phyloP scores from a whole-genome alignment of 2,888 invertebrate genomes.

The Dione juno region DNA sequence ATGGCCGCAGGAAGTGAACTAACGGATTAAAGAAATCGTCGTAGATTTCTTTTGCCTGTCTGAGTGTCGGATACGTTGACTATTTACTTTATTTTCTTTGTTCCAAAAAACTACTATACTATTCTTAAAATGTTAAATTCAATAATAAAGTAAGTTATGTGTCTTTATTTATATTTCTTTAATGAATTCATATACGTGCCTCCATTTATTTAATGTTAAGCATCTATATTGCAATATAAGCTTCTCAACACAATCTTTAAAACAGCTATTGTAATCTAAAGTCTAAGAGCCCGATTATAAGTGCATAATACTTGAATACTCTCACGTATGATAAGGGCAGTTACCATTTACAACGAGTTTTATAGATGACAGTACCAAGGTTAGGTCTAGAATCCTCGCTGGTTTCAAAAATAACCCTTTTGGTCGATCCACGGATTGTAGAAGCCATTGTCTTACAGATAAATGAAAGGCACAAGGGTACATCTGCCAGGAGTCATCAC shows the following conservation, averaged over 20 bases:
- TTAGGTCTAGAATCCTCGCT: too few species aligned
- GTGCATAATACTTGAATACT: slow-evolving; percentile 19
- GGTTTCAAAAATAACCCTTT: too few species aligned
- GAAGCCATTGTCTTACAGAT: too few species aligned
- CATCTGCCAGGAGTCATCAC: too few species aligned
- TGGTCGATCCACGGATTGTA: too few species aligned
- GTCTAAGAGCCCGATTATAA: slow-evolving; percentile 16
- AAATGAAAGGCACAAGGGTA: too few species aligned
- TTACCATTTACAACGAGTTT: background rate
- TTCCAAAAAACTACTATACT: background rate
- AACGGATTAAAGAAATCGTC: slow-evolving; percentile 25
- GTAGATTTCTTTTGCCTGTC: slow-evolving; percentile 14
- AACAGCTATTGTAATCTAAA: slow-evolving; percentile 11
- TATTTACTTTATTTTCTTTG: background rate
- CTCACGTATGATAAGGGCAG: slow-evolving; percentile 5
- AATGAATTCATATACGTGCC: background rate
- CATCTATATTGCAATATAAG: slow-evolving; percentile 6
- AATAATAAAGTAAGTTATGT: background rate
- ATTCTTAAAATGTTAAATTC: too few species aligned
- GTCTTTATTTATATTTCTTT: too few species aligned
- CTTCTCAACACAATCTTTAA: background rate
- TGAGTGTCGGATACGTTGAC: background rate
- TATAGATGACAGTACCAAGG: too few species aligned
- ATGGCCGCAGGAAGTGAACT: slow-evolving; percentile 23
- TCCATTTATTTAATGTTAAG: background rate